Conservation (phyloP, 2,113 vertebrate genomes). For the Heteronetta atricapilla region DNA sequence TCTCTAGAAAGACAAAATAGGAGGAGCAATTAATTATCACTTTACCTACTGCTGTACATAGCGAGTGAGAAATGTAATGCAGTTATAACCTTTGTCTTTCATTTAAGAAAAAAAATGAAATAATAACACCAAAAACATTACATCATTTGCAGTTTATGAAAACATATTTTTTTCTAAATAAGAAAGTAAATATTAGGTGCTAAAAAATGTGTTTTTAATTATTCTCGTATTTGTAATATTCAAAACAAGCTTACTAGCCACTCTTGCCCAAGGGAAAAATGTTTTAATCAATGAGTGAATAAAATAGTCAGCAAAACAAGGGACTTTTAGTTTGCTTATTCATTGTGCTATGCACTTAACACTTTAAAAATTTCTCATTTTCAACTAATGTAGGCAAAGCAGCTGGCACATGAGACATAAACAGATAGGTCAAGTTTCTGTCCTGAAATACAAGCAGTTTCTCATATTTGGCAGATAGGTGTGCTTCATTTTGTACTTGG, state of each 20-base stretch:
- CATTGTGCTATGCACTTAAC: not conserved
- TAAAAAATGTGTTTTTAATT: not conserved
- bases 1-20: constrained; percentile 78
- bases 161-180: not conserved
- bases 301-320: constrained; percentile 20
- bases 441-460: not conserved
- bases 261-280: not conserved
- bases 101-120: not conserved
- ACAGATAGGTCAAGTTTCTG: not conserved
- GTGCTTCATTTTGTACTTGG: not conserved
- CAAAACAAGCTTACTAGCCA: not conserved
- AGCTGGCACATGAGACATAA: not conserved
- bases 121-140: not conserved
- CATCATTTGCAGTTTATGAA: not conserved
- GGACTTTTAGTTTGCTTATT: not conserved
- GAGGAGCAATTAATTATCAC: constrained; percentile 42
- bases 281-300: not conserved
- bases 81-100: not conserved
- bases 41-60: not conserved
- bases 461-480: not conserved
- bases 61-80: not conserved
- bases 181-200: not conserved
- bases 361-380: constrained; percentile 19
- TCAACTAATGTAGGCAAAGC: not conserved
- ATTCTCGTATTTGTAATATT: not conserved